Conservation (phyloP, 1,140 invertebrate genomes). For the Caenorhabditis inopinata region DNA sequence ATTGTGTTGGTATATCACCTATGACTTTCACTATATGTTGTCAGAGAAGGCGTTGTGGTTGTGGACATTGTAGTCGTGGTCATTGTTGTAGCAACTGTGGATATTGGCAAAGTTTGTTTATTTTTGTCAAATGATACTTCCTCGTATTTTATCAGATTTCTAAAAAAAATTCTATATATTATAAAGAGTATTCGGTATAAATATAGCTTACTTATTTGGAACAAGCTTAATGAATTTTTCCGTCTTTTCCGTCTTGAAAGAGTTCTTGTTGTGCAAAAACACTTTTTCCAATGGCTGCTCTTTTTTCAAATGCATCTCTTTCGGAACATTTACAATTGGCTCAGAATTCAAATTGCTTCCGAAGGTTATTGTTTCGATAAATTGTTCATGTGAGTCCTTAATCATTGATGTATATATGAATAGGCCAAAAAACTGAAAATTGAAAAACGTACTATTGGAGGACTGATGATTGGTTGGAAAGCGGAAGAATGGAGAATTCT, state of each 20-base stretch:
- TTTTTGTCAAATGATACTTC: too few relatives aligned
- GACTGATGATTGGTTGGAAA: constrained; percentile 21
- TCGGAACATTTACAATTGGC: neutral
- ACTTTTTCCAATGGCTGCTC: neutral
- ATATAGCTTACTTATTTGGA: neutral
- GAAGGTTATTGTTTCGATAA: constrained; percentile 29
- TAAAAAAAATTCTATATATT: too few relatives aligned
- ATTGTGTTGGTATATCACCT: too few relatives aligned
- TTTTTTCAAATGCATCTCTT: constrained; percentile 6
- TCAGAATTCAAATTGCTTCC: constrained; percentile 4
- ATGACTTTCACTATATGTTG: too few relatives aligned
- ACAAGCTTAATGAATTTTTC: constrained; percentile 23
- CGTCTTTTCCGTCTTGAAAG: neutral
- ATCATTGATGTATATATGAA: neutral
- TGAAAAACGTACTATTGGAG: constrained; percentile 22
- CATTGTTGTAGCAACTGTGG: too few relatives aligned
- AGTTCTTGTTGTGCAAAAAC: neutral
- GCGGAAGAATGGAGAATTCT: neutral
- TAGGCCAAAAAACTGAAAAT: neutral
- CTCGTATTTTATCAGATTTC: too few relatives aligned
- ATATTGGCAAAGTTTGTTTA: too few relatives aligned
- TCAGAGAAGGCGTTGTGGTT: neutral
- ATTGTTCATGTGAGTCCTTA: constrained; percentile 17
- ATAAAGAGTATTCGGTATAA: too few relatives aligned
- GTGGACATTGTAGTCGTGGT: neutral